Base-by-base conservation (phyloP, 2,113 vertebrate species). In the Synodontis membranacea region DNA sequence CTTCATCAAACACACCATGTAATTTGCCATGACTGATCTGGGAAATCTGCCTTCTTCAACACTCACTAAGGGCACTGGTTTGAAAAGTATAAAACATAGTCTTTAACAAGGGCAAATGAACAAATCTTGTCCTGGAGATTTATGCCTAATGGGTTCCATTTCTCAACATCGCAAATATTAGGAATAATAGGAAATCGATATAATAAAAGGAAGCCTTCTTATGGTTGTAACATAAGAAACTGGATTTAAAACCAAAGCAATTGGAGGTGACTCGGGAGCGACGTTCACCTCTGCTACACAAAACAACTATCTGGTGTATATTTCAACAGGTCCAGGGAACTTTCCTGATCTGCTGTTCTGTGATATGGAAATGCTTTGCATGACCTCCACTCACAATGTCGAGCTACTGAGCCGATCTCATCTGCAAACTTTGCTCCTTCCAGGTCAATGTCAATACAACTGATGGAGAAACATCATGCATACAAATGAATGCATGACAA, bases 61-160 rank as follows among this genome's bases (percentile, higher is more conserved):
- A 85, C 66, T 78, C 54, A 79, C 31, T 68, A 31, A 37, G 60
- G 19, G 80, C 34, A 82, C 37, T 6, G 42, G 54, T 56, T 54
- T 34, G 46, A 84, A 82, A 39, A 23, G 68, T 42, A 72, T 10
- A 42, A 23, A 72, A 25, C 44, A 82, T 34, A 58, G 25, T 23
- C n/a, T 86, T 48, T 83, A 82, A 34, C 58, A 72, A 88, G 74
- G 78, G 48, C 46, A 80, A 66, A 80, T 60, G 56, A 68, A 66
- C 66, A 82, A 86, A 81, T 84, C 62, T 70, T 23, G 80, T 31
- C 66, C 56, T 89, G 86, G 87, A 88, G 87, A 88, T 89, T 86
- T 90, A 85, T 87, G 66, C 86, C 19, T 37, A 39, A 62, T 84
- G 56, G 68, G 78, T 68, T 72, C 56, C 86, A 84, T 86, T 86